These are phyloP conservation scores for Papilio elwesi DNA, from an alignment of 2,888 invertebrate genomes.

Conservation along the genomic window DNA sequence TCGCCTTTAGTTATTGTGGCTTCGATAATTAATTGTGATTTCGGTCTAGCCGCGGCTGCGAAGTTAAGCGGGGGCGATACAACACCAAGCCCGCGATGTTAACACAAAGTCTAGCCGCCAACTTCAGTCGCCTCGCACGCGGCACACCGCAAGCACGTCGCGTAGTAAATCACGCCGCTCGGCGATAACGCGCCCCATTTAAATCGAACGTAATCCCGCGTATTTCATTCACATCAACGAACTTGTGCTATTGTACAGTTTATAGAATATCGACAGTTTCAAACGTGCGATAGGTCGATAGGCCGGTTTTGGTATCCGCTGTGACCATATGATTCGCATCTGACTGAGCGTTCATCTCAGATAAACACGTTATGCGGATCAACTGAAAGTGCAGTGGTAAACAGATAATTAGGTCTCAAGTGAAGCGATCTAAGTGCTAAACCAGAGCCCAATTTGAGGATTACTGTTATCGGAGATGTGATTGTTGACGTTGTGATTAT, in stretches of 20 bases:
- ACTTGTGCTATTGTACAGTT: constrained; percentile 40
- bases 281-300: constrained; percentile 48
- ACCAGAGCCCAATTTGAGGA: constrained; percentile 63
- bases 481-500: constrained; percentile 65
- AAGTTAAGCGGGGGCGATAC: constrained; percentile 35
- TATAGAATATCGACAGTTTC: constrained; percentile 50
- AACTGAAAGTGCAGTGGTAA: constrained; percentile 60
- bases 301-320: constrained; percentile 61
- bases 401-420: constrained; percentile 18
- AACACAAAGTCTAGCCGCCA: not conserved
- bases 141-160: constrained; percentile 72
- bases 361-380: constrained; percentile 68
- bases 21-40: constrained; percentile 77
- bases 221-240: constrained; percentile 54
- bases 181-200: constrained; percentile 76
- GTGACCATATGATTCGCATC: constrained; percentile 71
- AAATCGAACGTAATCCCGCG: constrained; percentile 55
- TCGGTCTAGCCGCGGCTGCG: constrained; percentile 48
- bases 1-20: constrained; percentile 61
- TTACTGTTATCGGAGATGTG: constrained; percentile 70
- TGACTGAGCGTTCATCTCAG: constrained; percentile 59
- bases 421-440: constrained; percentile 43
- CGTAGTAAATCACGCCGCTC: constrained; percentile 53
- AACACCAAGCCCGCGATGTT: constrained; percentile 11
- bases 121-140: constrained; percentile 68